phyloP scores from a whole-genome alignment of 2,888 invertebrate genomes.

The Gandaritis pyraliata region DNA sequence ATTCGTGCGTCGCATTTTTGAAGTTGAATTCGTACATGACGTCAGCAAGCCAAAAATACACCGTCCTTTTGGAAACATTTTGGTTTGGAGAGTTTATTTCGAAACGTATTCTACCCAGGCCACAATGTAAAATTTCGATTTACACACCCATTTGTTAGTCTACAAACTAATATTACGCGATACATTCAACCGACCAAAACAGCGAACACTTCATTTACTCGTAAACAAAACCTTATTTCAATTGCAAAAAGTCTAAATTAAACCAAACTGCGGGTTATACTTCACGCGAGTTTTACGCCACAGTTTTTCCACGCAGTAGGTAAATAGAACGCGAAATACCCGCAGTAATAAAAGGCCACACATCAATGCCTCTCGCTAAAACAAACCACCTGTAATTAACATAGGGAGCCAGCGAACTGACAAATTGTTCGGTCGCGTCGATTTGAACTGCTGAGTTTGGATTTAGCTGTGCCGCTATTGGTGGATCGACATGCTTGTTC shows the following conservation, averaged over 20 bases:
- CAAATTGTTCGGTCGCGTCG: slow-evolving; percentile 33
- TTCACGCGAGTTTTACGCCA: slow-evolving; percentile 14
- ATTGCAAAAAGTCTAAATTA: slow-evolving; percentile 7
- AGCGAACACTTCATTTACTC: slow-evolving; percentile 1
- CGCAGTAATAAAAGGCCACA: slow-evolving; percentile 25
- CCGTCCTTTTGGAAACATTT: too few relatives aligned
- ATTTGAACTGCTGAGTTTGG: slow-evolving; percentile 23
- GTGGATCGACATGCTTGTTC: too few relatives aligned
- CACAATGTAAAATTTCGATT: slow-evolving; percentile 6
- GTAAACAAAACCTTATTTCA: slow-evolving; percentile 10
- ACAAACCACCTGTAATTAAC: slow-evolving; percentile 33
- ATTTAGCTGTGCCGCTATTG: slow-evolving; percentile 17
- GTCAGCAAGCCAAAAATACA: too few relatives aligned
- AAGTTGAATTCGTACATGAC: too few relatives aligned
- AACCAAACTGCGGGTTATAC: slow-evolving; percentile 7
- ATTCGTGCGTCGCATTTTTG: too few relatives aligned
- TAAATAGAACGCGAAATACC: slow-evolving; percentile 21
- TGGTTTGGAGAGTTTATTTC: background rate
- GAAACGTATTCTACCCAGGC: background rate
- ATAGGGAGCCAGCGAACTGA: slow-evolving; percentile 31
- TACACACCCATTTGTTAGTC: slow-evolving; percentile 2
- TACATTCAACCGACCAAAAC: slow-evolving; percentile 2
- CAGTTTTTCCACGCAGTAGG: slow-evolving; percentile 25
- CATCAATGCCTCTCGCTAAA: slow-evolving; percentile 25
- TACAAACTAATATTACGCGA: slow-evolving; percentile 1